phyloP scores from a whole-genome alignment of 2,888 invertebrate genomes.

The Orthosia gracilis region DNA sequence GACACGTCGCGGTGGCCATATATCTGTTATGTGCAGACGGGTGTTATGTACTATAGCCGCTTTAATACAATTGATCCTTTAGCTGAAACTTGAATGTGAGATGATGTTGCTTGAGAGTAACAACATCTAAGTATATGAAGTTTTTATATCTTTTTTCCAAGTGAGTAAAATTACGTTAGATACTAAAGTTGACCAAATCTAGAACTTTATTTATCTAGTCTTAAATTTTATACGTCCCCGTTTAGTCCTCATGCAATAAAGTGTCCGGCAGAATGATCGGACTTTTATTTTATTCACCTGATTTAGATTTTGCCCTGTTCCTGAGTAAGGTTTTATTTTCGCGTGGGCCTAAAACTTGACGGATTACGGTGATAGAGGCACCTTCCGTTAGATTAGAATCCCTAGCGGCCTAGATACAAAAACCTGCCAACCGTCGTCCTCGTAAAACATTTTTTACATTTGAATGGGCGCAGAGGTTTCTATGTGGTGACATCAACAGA shows the following conservation, averaged over 20 bases:
- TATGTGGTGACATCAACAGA: constrained; percentile 5
- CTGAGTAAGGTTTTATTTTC: constrained; percentile 37
- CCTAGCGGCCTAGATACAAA: constrained; percentile 44
- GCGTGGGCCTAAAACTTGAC: constrained; percentile 36
- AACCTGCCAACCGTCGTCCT: constrained; percentile 47
- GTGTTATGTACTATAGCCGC: neutral
- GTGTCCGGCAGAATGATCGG: constrained; percentile 4
- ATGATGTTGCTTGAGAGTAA: neutral
- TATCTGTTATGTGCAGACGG: constrained; percentile 3
- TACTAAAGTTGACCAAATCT: constrained; percentile 20
- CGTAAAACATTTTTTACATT: constrained; percentile 29
- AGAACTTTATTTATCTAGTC: constrained; percentile 4
- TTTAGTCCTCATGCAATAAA: constrained; percentile 27
- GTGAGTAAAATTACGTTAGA: constrained; percentile 19
- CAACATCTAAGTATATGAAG: neutral
- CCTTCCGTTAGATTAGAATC: constrained; percentile 41
- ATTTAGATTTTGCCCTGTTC: constrained; percentile 32
- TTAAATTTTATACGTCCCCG: constrained; percentile 14
- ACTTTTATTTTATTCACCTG: constrained; percentile 37
- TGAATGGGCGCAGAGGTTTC: constrained; percentile 16
- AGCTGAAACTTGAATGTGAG: neutral
- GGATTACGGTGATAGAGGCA: constrained; percentile 43
- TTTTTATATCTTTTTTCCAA: constrained; percentile 2
- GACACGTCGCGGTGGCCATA: constrained; percentile 20
- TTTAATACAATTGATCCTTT: constrained; percentile 1